phyloP scores from a whole-genome alignment of 2,113 vertebrate species.

The Plecturocebus donacophilus region DNA sequence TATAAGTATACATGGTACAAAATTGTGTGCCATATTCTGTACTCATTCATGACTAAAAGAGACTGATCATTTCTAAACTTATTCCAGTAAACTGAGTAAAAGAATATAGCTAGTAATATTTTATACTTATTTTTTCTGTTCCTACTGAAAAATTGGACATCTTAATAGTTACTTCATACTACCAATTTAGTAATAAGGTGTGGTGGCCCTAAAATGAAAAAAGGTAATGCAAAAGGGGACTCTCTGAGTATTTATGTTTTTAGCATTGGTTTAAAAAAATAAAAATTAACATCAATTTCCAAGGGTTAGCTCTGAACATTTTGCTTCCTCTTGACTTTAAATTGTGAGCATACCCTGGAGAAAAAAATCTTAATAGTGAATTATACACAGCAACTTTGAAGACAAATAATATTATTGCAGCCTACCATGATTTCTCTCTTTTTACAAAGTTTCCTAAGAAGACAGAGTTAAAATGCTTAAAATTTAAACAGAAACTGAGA shows the following conservation, averaged over 20 bases:
- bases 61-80: not conserved
- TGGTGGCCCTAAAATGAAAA: not conserved
- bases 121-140: not conserved
- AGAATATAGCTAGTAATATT: not conserved
- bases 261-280: not conserved
- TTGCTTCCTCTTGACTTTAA: not conserved
- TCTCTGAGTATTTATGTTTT: not conserved
- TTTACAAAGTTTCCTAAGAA: slow-evolving; percentile 42
- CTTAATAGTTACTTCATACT: not conserved
- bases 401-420: not conserved
- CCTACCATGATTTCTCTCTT: not conserved
- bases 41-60: slow-evolving; percentile 32
- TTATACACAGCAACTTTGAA: not conserved
- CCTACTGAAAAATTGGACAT: slow-evolving; percentile 8
- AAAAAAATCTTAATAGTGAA: slow-evolving; percentile 21
- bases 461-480: not conserved
- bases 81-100: not conserved
- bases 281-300: not conserved
- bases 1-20: not conserved
- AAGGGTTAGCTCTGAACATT: not conserved
- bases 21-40: not conserved
- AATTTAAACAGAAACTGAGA: slow-evolving; percentile 40
- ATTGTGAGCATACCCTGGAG: not conserved
- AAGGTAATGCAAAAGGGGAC: not conserved
- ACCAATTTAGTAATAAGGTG: not conserved